Conservation (phyloP, 1,140 invertebrate species). For the Diorhabda sublineata region DNA sequence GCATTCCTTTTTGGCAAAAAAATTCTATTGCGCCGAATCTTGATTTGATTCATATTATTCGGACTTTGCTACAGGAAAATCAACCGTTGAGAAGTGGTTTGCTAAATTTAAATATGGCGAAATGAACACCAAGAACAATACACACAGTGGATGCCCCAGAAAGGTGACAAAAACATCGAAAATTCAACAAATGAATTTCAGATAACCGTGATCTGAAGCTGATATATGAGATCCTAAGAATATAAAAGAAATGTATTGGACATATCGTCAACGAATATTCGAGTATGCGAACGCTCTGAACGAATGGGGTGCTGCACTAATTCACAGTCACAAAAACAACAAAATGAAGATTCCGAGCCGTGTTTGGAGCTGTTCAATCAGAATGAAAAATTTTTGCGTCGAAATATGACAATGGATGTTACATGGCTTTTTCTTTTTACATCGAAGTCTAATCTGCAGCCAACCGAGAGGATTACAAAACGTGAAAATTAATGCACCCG, state of each 20-base stretch:
- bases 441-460: background rate
- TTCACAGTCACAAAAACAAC: background rate
- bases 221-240: no score
- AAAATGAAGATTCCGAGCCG: background rate
- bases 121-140: background rate
- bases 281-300: no score
- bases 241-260: no score
- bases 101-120: background rate
- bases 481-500: background rate
- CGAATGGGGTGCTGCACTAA: no score
- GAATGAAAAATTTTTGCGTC: background rate
- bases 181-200: background rate
- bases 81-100: background rate
- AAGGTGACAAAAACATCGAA: background rate
- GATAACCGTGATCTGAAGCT: background rate
- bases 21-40: background rate
- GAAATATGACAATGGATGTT: background rate
- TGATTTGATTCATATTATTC: background rate
- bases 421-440: background rate
- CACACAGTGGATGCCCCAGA: background rate
- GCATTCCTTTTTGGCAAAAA: background rate
- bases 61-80: background rate
- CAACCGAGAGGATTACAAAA: background rate
- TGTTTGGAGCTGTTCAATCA: background rate
- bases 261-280: no score